A percentile compares a stretch with the other conserved stretches of the same genome.
phyloP scores from a whole-genome alignment of 2,113 vertebrate species.

The Eleginops maclovinus region DNA sequence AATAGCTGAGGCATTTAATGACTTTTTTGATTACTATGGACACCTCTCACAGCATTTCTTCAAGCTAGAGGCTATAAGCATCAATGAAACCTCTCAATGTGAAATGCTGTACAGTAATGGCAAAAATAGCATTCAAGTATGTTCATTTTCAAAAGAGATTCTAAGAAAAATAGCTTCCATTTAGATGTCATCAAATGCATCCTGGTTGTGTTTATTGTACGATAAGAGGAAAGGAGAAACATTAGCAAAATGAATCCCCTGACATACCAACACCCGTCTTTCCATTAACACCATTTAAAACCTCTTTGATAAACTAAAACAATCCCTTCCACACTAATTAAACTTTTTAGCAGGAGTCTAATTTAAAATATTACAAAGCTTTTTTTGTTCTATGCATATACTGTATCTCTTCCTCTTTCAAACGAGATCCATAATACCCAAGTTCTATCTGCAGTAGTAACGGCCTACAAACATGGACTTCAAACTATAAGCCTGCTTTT shows the following conservation, averaged over 20 bases:
- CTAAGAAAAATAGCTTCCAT: background rate
- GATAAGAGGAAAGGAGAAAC: conserved; percentile 4
- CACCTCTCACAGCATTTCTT: conserved; percentile 8
- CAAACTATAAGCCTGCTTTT: conserved; percentile 35
- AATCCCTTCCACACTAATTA: background rate
- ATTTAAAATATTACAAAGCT: conserved; percentile 22
- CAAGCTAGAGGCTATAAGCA: conserved; percentile 8
- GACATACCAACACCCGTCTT: background rate
- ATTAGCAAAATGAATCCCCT: background rate
- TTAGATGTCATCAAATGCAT: background rate
- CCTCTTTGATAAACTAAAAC: background rate
- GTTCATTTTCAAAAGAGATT: conserved; percentile 3
- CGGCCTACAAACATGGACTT: conserved; percentile 34
- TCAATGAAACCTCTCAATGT: background rate
- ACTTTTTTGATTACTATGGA: background rate
- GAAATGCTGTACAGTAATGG: background rate
- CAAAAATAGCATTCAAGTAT: conserved; percentile 17
- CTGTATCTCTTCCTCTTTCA: background rate
- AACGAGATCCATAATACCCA: background rate
- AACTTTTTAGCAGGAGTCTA: background rate
- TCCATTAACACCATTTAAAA: conserved; percentile 14
- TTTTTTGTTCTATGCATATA: background rate
- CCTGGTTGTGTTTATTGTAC: conserved; percentile 4
- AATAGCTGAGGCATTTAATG: conserved; percentile 15
- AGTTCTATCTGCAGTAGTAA: background rate